phyloP scores from a whole-genome alignment of 64 coral and sea anemone genomes.

The Pocillopora damicornis region DNA sequence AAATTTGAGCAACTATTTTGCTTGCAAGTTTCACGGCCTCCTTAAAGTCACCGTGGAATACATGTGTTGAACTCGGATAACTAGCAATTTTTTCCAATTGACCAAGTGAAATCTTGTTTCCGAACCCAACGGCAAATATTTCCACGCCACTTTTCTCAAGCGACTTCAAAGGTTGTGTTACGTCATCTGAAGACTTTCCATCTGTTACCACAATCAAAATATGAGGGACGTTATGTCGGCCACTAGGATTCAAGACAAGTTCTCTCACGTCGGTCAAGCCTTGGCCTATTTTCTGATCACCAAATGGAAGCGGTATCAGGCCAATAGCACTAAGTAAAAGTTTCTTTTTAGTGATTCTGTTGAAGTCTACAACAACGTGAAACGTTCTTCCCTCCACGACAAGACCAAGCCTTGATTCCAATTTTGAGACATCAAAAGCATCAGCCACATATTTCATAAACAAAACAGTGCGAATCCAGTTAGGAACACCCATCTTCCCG shows the following conservation, averaged over 20 bases:
- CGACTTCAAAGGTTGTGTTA: not conserved
- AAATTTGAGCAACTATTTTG: slow-evolving; percentile 40
- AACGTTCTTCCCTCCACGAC: slow-evolving; percentile 40
- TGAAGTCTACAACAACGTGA: slow-evolving; percentile 43
- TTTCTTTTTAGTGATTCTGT: slow-evolving; percentile 19
- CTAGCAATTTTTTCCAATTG: slow-evolving; percentile 44
- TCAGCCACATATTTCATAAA: slow-evolving; percentile 42
- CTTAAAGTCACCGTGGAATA: slow-evolving; percentile 26
- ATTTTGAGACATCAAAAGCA: slow-evolving; percentile 28
- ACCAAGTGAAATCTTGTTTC: slow-evolving; percentile 4
- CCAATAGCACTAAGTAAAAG: slow-evolving; percentile 27
- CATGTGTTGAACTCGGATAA: slow-evolving; percentile 23
- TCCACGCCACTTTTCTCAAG: slow-evolving; percentile 18
- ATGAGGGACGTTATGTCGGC: slow-evolving; percentile 13
- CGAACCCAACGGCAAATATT: slow-evolving; percentile 48
- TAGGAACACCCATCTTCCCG: slow-evolving; percentile 41
- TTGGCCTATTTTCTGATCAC: slow-evolving; percentile 34
- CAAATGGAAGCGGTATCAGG: slow-evolving; percentile 39
- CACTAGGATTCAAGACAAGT: slow-evolving; percentile 17
- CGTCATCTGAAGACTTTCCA: slow-evolving; percentile 29
- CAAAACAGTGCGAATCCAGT: slow-evolving; percentile 44
- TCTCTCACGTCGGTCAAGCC: slow-evolving; percentile 3
- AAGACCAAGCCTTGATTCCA: slow-evolving; percentile 31
- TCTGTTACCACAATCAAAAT: slow-evolving; percentile 45
- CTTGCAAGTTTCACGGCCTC: slow-evolving; percentile 28